Evolutionary conservation across 2,888 invertebrate genomes (phyloP), one percentile per base, ranked within the genome.

Genomic region (Noctuana brunneofusca): DNA sequence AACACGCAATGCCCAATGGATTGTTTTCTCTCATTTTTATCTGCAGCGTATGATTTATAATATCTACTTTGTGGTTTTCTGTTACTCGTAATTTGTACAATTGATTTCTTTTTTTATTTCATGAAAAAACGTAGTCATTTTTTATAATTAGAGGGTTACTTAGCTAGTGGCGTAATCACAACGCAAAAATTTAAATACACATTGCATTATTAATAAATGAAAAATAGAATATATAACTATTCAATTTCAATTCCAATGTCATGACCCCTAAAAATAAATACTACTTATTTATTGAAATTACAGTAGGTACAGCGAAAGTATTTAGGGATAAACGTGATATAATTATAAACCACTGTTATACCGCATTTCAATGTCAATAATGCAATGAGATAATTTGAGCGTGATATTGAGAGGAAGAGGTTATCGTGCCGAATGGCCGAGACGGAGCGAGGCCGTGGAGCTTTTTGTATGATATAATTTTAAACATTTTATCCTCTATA

Each of bases 361-460:
- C 30, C 14, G 55, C 55, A 63, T 52, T 66, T 68, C 67, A 69
- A 69, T 69, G 69, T 67, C 65, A 68, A 66, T 62, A 65, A 58
- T 55, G 60, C 58, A 68, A 66, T 58, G 65, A 68, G 60, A 66
- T 62, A 65, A 60, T 57, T 57, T 50, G 50, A 41, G 62, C 72
- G 65, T 72, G 72, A 71, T 75, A 74, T 74, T 74, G 75, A 71
- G 71, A 71, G 67, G 65, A 68, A 66, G 67, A 69, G 68, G 69
- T 68, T 70, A 68, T 69, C 69, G 67, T 63, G 58, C 60, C 66
- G 67, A 63, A 54, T 57, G 65, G 67, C 52, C 66, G 69, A 64
- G 50, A 59, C 55, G 53, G 56, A 49, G 46, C 65, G 64, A 66
- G 64, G 67, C 58, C 68, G 43, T 14, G 27, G 14, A 18, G 46